Conservation (phyloP, 1,140 invertebrate genomes). For the Ladona fulva region DNA sequence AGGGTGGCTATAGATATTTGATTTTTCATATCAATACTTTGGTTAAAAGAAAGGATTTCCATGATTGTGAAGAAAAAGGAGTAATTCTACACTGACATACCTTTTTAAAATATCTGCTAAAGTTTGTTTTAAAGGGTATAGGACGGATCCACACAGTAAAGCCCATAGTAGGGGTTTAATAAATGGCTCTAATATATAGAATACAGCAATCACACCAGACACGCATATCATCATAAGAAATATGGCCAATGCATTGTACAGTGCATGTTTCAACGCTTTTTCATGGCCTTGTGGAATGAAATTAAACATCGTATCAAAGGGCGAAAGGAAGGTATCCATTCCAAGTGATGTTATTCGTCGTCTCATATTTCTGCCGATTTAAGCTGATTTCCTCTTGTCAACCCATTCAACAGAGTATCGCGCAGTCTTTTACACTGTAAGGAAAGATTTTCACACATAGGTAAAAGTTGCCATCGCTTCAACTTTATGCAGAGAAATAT, state of each 20-base stretch:
- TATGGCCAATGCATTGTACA: slow-evolving; percentile 75
- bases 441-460: too few relatives aligned
- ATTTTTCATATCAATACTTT: too few relatives aligned
- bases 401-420: too few relatives aligned
- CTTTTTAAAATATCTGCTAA: not conserved
- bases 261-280: slow-evolving; percentile 77
- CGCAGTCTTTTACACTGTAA: too few relatives aligned
- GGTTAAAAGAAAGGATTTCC: too few relatives aligned
- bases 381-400: too few relatives aligned
- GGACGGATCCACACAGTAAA: slow-evolving; percentile 76
- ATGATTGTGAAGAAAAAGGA: not conserved
- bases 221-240: slow-evolving; percentile 55
- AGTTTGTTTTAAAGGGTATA: slow-evolving; percentile 72
- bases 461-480: too few relatives aligned
- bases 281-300: slow-evolving; percentile 48
- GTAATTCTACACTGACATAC: not conserved
- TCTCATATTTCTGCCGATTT: not conserved
- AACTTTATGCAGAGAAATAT: too few relatives aligned
- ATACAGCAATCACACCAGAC: slow-evolving; percentile 60
- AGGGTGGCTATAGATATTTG: too few relatives aligned
- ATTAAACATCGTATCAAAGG: slow-evolving; percentile 26
- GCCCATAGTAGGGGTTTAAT: slow-evolving; percentile 90
- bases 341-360: not conserved
- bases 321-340: slow-evolving; percentile 17
- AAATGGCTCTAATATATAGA: slow-evolving; percentile 80